Base-by-base conservation (phyloP, 1,140 invertebrate genomes). In the Elymnias hypermnestra region DNA sequence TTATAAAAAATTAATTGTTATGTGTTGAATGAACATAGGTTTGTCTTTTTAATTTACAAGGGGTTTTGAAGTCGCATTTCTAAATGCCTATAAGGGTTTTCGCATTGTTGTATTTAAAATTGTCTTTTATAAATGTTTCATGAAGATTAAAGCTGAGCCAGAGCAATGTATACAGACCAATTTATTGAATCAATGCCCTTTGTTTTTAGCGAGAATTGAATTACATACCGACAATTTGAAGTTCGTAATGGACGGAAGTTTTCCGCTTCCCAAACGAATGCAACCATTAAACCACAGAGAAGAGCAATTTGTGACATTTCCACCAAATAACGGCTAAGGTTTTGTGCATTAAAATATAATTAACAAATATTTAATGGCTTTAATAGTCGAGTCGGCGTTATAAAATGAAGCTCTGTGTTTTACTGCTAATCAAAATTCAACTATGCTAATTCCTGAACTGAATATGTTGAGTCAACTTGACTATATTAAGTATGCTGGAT, bases 341-440 rank as follows among this genome's bases (percentile, higher is more conserved):
- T 61, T 64, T 52, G 57, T 69, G 47, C 51, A 63, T 63, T 66
- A 66, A 72, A 63, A 58, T 53, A 47, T 63, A 53, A 69, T 72
- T 69, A 67, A 57, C 60, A 53, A 51, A 63, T 57, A 65, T 63
- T 72, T 63, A 71, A 72, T 60, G 40, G 47, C 2, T 31, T 13
- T 19, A 36, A 41, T 15, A 49, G 26, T 49, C 14, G 14, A 31
- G 17, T 7, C 15, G 13, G 40, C 10, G 26, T 13, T 21, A 3
- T 25, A 15, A 15, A 12, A 29, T 28, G 15, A 22, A 65, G 65
- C 49, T 33, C 29, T 42, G 45, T 65, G 58, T 70, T 73, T 65
- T 65, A 69, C 50, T 51, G 46, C 63, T 69, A 68, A 76, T 73
- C 63, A 68, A 73, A 70, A 73, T 72, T 77, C 72, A 66, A 66